Percentiles rank a stretch among this genome's conserved stretches.
Conservation (phyloP, 2,888 invertebrate species). For the Cataglyphis rosenhaueri region DNA sequence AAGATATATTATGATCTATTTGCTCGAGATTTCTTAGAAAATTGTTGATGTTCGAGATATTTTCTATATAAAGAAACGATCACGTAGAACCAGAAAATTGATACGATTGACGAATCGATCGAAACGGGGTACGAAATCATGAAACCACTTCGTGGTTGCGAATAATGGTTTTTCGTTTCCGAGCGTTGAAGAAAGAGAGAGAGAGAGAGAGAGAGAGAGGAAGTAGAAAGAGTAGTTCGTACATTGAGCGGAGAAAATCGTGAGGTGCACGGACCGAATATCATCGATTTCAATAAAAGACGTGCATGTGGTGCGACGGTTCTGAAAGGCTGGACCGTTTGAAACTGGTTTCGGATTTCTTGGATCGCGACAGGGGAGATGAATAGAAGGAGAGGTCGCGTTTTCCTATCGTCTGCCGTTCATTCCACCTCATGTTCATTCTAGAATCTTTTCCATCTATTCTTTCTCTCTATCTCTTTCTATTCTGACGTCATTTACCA, state of each 20-base stretch:
- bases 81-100: conserved; percentile 64
- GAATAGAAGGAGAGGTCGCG: conserved; percentile 5
- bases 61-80: background rate
- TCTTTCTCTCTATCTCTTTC: conserved; percentile 56
- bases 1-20: background rate
- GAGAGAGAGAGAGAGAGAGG: background rate
- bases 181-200: background rate
- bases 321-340: conserved; percentile 54
- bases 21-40: background rate
- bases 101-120: conserved; percentile 76
- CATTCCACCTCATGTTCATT: background rate
- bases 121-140: conserved; percentile 82
- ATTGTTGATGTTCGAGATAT: conserved; percentile 2
- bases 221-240: background rate
- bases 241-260: conserved; percentile 72
- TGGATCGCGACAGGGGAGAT: background rate
- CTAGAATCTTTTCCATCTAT: background rate
- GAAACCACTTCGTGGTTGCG: conserved; percentile 74
- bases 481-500: conserved; percentile 43
- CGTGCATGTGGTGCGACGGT: conserved; percentile 59
- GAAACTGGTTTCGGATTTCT: conserved; percentile 39
- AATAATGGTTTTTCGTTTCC: conserved; percentile 58
- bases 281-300: conserved; percentile 76
- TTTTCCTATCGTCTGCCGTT: conserved; percentile 8
- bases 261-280: conserved; percentile 72